Evolutionary conservation across 2,888 invertebrate genomes (phyloP), one percentile per base, ranked within the genome.

Genomic region (Parasteatoda lunata): DNA sequence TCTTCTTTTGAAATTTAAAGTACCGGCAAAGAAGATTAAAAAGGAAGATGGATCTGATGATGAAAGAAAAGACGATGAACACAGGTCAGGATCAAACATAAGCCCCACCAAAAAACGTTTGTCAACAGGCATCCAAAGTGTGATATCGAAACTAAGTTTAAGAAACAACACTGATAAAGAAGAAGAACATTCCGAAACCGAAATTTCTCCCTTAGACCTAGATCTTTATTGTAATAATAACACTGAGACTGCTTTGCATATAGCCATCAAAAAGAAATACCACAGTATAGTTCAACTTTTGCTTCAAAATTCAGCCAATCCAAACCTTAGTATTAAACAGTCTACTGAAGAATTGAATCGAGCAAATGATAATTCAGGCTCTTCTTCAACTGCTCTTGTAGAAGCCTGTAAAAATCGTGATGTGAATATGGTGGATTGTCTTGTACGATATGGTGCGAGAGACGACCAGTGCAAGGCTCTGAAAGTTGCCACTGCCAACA

Each of bases 391-490:
- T 90, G 91, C 95, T 0, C 92, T 96, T 64, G 94, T 95, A 66
- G 95, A 95, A 91, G 95, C 96, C 13, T 95, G 95, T 89, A 93
- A 94, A 84, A 94, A 94, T 89, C 93, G 94, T 66, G 95, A 96
- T 91, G 92, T 94, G 49, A 93, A 94, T 49, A 94, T 96, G 90
- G 95, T 96, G n/a, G 96, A 96, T 91, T 92, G 96, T 78, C 92
- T 98, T 73, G 92, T 98, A 77, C 94, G 94, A 90, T 94, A 95
- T 91, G 97, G 97, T 45, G 98, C 98, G 0, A 93, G 95, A 45
- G 99, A 99, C 93, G 91, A 91, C n/a, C 96, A 97, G 85, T 95
- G 96, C 87, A 95, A 95, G 89, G 98, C 98, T 4, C 93, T 98
- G 70, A 93, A 94, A 54, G 95, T 96, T 89, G 96, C 96, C 5